phyloP scores from a whole-genome alignment of 2,797 vertebrate species.

The Zalophus californianus region DNA sequence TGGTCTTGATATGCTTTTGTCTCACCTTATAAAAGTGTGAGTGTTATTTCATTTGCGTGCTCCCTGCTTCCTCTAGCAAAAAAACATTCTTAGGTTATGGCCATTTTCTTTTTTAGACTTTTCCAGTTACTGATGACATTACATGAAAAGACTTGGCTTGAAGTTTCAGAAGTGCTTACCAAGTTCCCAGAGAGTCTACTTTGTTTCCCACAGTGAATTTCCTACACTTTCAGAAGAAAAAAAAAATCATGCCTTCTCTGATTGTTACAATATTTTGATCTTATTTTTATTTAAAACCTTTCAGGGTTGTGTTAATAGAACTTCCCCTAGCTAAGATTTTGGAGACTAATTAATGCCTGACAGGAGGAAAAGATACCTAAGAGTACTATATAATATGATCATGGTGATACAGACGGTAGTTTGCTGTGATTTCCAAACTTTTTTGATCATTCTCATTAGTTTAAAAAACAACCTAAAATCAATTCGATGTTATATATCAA shows the following conservation, averaged over 20 bases:
- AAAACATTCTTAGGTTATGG: background rate
- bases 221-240: background rate
- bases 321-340: background rate
- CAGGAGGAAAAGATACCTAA: background rate
- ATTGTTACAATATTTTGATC: background rate
- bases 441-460: background rate
- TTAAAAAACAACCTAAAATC: background rate
- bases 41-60: background rate
- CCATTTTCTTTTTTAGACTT: slow-evolving; percentile 19
- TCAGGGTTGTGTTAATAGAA: background rate
- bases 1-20: background rate
- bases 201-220: background rate
- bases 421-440: background rate
- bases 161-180: background rate
- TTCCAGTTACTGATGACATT: background rate
- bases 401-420: background rate
- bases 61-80: no score
- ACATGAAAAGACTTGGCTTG: background rate
- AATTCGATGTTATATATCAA: background rate
- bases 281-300: slow-evolving; percentile 15
- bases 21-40: background rate
- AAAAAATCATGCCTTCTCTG: background rate
- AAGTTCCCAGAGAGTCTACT: background rate
- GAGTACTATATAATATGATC: background rate
- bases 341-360: background rate